Evolutionary conservation across 1,140 invertebrate species (phyloP), one percentile per base, ranked within the genome.

Genomic region (Gonatopus flavifemur): DNA sequence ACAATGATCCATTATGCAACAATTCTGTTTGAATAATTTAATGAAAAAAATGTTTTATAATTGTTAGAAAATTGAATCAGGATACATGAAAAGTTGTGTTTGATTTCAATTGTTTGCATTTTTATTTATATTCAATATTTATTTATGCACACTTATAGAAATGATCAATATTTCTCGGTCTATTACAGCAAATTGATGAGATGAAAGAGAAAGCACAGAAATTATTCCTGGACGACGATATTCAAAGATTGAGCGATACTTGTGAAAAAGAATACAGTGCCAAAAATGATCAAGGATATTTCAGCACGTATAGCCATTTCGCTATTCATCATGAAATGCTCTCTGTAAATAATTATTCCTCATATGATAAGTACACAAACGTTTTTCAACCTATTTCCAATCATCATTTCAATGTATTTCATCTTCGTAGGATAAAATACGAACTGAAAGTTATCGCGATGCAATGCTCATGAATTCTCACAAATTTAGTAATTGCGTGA

Each of bases 261-360:
- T 54, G 13, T 57, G 49, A 56, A 71, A 60, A 77, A 83, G 44
- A 74, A 76, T 55, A 58, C 72, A 44, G 61, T 47, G 60, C 79
- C 48, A 77, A 81, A 59, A 75, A 81, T 51, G 89, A 92, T 64
- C 83, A 85, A 59, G 83, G 86, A 54, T 98, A 98, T 77, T 98
- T 98, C 69, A 91, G 88, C 70, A 93, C 93, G 3, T 99, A 99
- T 75, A 90, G 94, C 49, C 94, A 98, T 79, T 98, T 96, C 82
- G 90, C 90, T 10, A 99, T 99, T 67, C 97, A 99, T 81, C 92
- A 96, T 78, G 94, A 93, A 69, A 96, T 96, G 93, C 75, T 96
- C 9, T 87, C 85, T 52, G 88, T 86, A 79, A 79, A 72, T 76
- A 49, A 16, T 9, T 21, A 35, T 51, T 24, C n/a, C n/a, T n/a